phyloP scores from a whole-genome alignment of 2,888 invertebrate genomes.

The Drosophila histrio region DNA sequence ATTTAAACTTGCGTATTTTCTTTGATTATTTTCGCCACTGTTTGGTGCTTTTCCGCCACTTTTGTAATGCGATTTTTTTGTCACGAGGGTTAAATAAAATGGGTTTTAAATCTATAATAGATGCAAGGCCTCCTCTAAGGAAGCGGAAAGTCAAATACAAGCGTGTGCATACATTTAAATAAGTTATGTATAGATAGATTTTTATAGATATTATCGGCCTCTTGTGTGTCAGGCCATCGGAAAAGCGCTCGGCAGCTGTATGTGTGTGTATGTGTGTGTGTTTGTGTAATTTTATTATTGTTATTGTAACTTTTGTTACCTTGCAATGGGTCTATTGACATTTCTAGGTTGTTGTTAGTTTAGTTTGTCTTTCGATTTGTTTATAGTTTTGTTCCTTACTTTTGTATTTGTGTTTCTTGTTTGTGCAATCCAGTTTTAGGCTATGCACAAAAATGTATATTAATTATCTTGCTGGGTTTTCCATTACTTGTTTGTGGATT shows the following conservation, averaged over 20 bases:
- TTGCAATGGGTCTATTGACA: slow-evolving; percentile 64
- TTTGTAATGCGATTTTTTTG: slow-evolving; percentile 51
- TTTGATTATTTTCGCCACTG: slow-evolving; percentile 49
- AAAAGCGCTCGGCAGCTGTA: slow-evolving; percentile 19
- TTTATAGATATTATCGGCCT: slow-evolving; percentile 41
- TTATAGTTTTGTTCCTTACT: slow-evolving; percentile 13
- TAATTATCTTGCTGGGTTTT: slow-evolving; percentile 6
- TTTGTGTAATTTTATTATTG: slow-evolving; percentile 2
- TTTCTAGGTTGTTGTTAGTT: slow-evolving; percentile 63
- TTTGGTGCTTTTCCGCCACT: slow-evolving; percentile 20
- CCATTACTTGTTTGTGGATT: background rate
- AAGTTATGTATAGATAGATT: slow-evolving; percentile 32
- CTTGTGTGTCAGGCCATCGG: slow-evolving; percentile 36
- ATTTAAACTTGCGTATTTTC: slow-evolving; percentile 65
- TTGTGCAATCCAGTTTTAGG: slow-evolving; percentile 28
- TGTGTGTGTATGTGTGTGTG: background rate
- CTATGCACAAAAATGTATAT: background rate
- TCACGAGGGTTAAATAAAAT: slow-evolving; percentile 48
- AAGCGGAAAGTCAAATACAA: slow-evolving; percentile 40
- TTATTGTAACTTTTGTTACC: slow-evolving; percentile 42
- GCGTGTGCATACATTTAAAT: slow-evolving; percentile 20
- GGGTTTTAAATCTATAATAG: slow-evolving; percentile 40
- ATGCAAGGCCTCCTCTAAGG: slow-evolving; percentile 21
- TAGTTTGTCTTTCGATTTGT: slow-evolving; percentile 17
- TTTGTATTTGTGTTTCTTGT: slow-evolving; percentile 32